Evolutionary conservation across 2,888 invertebrate genomes (phyloP).

Genomic region (Stenodera caucasica): DNA sequence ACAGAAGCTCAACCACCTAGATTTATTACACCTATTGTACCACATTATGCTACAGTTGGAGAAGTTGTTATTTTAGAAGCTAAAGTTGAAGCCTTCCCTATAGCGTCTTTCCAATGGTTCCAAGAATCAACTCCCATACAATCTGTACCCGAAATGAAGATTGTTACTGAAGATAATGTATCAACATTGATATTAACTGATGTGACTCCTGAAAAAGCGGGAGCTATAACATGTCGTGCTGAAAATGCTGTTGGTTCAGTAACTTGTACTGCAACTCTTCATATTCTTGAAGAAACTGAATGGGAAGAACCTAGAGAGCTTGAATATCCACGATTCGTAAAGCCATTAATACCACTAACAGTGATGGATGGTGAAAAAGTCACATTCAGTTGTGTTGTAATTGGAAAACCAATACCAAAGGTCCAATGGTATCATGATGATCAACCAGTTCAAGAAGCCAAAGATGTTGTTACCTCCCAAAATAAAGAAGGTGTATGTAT

Average conservation of each 20-base stretch:
- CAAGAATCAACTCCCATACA: conserved; percentile 72
- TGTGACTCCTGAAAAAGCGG: conserved; percentile 68
- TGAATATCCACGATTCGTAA: conserved; percentile 75
- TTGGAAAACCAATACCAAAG: conserved; percentile 77
- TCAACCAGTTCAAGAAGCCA: conserved; percentile 70
- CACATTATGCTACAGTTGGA: conserved; percentile 70
- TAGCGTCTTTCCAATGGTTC: conserved; percentile 87
- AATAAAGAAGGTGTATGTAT: conserved; percentile 78
- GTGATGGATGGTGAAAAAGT: conserved; percentile 92
- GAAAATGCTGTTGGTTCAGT: conserved; percentile 89
- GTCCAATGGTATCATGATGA: conserved; percentile 80
- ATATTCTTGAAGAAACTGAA: conserved; percentile 61
- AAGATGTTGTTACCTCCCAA: conserved; percentile 75
- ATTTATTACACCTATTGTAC: conserved; percentile 72
- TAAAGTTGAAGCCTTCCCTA: conserved; percentile 73
- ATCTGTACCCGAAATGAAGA: conserved; percentile 69
- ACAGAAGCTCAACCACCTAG: conserved; percentile 65
- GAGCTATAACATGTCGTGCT: conserved; percentile 83
- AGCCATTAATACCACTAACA: conserved; percentile 70
- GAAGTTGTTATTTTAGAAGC: conserved; percentile 80
- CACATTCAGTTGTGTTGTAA: conserved; percentile 70
- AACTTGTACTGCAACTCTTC: conserved; percentile 77
- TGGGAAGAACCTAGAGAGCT: conserved; percentile 65
- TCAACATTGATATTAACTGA: conserved; percentile 79
- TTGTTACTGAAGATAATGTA: conserved; percentile 73